Conservation (phyloP, 2,888 invertebrate genomes). For the Drosophila nigricruria region DNA sequence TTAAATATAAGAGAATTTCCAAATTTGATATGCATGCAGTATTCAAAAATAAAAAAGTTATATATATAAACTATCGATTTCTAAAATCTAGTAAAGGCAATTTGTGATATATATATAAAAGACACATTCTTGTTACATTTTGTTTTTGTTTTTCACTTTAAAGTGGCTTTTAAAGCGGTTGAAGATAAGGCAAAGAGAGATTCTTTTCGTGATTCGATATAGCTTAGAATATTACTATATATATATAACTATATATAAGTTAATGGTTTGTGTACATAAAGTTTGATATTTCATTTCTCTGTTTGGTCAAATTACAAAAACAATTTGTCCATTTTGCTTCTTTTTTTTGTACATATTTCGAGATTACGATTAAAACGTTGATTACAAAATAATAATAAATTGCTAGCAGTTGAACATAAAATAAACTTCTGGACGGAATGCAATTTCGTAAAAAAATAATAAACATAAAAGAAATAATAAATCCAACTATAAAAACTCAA, state of each 20-base stretch:
- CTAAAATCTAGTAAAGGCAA: constrained; percentile 83
- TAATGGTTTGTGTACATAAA: constrained; percentile 38
- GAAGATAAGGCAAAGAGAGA: constrained; percentile 41
- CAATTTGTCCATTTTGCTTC: constrained; percentile 31
- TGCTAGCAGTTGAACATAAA: constrained; percentile 38
- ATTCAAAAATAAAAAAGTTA: constrained; percentile 22
- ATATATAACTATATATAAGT: constrained; percentile 17
- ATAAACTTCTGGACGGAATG: constrained; percentile 73
- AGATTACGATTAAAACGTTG: constrained; percentile 31
- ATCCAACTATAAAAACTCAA: constrained; percentile 52
- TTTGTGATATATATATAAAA: constrained; percentile 58
- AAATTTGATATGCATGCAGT: constrained; percentile 64
- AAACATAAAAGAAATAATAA: constrained; percentile 41
- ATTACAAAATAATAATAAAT: constrained; percentile 38
- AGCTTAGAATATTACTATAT: constrained; percentile 42
- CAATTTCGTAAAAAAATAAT: constrained; percentile 57
- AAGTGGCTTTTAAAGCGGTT: constrained; percentile 46
- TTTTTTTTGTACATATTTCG: constrained; percentile 72
- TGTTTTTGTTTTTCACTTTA: constrained; percentile 10
- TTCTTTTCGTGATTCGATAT: constrained; percentile 14
- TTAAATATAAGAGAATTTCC: constrained; percentile 18
- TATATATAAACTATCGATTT: constrained; percentile 66
- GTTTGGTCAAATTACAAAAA: constrained; percentile 20
- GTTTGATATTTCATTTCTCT: constrained; percentile 14
- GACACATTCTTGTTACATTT: constrained; percentile 57